Evolutionary conservation across 1,140 invertebrate genomes (phyloP).

Genomic region (Drosophila littoralis): DNA sequence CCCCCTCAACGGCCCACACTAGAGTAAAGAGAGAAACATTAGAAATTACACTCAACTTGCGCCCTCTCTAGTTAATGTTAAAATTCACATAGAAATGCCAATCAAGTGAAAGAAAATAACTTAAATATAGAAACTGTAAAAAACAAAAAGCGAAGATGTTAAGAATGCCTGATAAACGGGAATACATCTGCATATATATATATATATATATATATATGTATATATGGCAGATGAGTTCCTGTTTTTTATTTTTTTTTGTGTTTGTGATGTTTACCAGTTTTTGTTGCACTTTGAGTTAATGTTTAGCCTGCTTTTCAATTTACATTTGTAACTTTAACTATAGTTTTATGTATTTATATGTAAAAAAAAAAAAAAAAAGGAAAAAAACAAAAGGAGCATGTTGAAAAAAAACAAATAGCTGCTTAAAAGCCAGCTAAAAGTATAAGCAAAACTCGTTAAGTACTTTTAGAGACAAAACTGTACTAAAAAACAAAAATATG

Average conservation of each 20-base stretch:
- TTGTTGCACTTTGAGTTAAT: conserved; percentile 71
- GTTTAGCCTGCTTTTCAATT: conserved; percentile 68
- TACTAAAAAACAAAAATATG: conserved; percentile 60
- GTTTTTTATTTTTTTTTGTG: conserved; percentile 31
- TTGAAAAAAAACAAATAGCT: conserved; percentile 72
- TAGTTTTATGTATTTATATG: conserved; percentile 82
- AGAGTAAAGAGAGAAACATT: not conserved
- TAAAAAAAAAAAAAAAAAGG: conserved; percentile 56
- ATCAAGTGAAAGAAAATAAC: conserved; percentile 53
- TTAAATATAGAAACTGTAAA: conserved; percentile 59
- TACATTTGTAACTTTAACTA: conserved; percentile 64
- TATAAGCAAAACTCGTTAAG: conserved; percentile 79
- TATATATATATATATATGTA: conserved; percentile 35
- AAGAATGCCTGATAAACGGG: conserved; percentile 61
- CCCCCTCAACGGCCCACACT: no score
- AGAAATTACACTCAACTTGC: conserved; percentile 25
- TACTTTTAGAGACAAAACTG: conserved; percentile 75
- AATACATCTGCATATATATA: conserved; percentile 34
- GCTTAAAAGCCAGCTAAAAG: conserved; percentile 68
- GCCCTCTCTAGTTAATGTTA: conserved; percentile 64
- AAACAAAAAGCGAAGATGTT: conserved; percentile 50
- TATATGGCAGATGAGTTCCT: conserved; percentile 25
- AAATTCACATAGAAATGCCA: conserved; percentile 70
- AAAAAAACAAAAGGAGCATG: conserved; percentile 53
- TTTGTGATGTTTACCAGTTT: conserved; percentile 49